Evolutionary conservation across 2,888 invertebrate species (phyloP).

Genomic region (Daptonema setosum): DNA sequence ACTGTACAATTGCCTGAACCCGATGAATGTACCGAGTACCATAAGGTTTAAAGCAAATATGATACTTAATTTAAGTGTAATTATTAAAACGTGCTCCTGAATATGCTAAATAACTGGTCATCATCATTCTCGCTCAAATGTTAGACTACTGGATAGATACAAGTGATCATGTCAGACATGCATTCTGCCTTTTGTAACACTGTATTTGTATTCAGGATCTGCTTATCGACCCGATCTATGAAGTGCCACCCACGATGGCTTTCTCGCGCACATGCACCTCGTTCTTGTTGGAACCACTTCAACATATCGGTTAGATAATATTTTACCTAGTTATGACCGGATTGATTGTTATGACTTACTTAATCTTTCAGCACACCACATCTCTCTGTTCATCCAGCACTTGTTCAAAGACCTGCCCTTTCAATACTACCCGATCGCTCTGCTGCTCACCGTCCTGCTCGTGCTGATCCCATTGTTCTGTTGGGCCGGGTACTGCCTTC

Average conservation of each 20-base stretch:
- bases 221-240: slow-evolving; percentile 10
- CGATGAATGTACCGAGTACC: background rate
- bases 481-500: background rate
- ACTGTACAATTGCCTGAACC: background rate
- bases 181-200: background rate
- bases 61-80: too few species aligned
- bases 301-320: slow-evolving; percentile 4
- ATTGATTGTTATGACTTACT: too few species aligned
- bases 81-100: too few species aligned
- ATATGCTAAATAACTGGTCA: too few species aligned
- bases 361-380: too few species aligned
- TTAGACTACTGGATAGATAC: too few species aligned
- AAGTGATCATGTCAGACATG: too few species aligned
- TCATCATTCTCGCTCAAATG: too few species aligned
- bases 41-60: background rate
- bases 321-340: too few species aligned
- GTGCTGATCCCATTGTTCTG: background rate
- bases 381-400: background rate
- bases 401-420: background rate
- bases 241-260: slow-evolving; percentile 9
- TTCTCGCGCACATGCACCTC: slow-evolving; percentile 4
- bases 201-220: background rate
- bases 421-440: background rate
- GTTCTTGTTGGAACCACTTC: slow-evolving; percentile 9
- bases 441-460: background rate